Evolutionary conservation across 2,888 invertebrate species (phyloP).

Genomic region (Mesoligia furuncula): DNA sequence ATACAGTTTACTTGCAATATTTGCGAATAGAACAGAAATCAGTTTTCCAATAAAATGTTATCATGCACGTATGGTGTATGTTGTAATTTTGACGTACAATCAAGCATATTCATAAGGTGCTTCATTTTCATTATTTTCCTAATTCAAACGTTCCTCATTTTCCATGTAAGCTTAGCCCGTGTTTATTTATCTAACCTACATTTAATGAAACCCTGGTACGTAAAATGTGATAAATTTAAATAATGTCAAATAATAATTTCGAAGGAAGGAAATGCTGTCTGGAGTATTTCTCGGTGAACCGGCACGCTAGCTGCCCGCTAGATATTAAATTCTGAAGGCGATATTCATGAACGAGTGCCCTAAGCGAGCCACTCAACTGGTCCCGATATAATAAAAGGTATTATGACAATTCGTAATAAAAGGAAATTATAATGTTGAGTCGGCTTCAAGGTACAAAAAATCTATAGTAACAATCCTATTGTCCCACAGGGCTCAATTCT

Average conservation of each 20-base stretch:
- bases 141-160: background rate
- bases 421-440: constrained; percentile 17
- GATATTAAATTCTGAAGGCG: constrained; percentile 66
- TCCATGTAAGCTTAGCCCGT: background rate
- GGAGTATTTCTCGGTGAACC: constrained; percentile 48
- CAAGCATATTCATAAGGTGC: background rate
- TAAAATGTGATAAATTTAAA: constrained; percentile 13
- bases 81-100: background rate
- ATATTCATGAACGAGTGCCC: constrained; percentile 62
- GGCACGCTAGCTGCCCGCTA: constrained; percentile 42
- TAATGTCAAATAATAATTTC: constrained; percentile 8
- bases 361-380: constrained; percentile 41
- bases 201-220: background rate
- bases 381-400: constrained; percentile 43
- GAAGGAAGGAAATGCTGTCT: constrained; percentile 12
- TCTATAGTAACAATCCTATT: too few species aligned
- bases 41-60: background rate
- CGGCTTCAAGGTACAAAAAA: background rate
- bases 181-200: background rate
- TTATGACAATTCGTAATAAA: constrained; percentile 42
- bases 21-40: too few species aligned
- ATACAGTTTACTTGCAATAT: too few species aligned
- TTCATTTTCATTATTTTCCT: background rate
- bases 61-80: background rate
- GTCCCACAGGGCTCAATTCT: too few species aligned